phyloP scores from a whole-genome alignment of 1,140 invertebrate genomes.

The Phthorimaea operculella region DNA sequence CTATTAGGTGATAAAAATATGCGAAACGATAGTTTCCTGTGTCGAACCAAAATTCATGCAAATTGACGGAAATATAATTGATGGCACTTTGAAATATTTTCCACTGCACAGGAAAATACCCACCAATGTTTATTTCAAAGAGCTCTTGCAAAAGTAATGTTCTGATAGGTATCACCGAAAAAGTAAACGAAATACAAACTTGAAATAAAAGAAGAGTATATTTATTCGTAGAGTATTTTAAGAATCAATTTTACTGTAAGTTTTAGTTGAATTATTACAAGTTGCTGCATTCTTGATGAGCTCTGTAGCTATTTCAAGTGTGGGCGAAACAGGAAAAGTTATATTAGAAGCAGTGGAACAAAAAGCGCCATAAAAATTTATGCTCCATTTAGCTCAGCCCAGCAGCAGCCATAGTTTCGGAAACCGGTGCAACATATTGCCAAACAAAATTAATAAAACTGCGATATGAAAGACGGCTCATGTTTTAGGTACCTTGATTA shows the following conservation, averaged over 20 bases:
- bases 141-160: too few species aligned
- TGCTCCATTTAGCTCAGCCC: conserved; percentile 47
- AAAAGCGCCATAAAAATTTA: conserved; percentile 55
- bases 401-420: conserved; percentile 48
- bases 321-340: conserved; percentile 21
- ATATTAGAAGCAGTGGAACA: conserved; percentile 42
- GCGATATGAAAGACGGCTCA: conserved; percentile 22
- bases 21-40: conserved; percentile 32
- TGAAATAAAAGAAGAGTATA: too few species aligned
- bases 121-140: neutral
- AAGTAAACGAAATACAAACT: too few species aligned
- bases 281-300: neutral
- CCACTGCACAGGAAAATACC: conserved; percentile 16
- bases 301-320: too few species aligned
- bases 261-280: too few species aligned
- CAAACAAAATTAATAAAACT: conserved; percentile 54
- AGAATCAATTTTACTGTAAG: too few species aligned
- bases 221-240: too few species aligned
- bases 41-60: conserved; percentile 41
- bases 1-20: conserved; percentile 32
- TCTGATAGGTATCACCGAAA: too few species aligned
- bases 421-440: conserved; percentile 58
- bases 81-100: conserved; percentile 46
- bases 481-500: too few species aligned
- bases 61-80: conserved; percentile 46